Evolutionary conservation across 2,888 invertebrate genomes (phyloP).

Genomic region (Bellardia bayeri): DNA sequence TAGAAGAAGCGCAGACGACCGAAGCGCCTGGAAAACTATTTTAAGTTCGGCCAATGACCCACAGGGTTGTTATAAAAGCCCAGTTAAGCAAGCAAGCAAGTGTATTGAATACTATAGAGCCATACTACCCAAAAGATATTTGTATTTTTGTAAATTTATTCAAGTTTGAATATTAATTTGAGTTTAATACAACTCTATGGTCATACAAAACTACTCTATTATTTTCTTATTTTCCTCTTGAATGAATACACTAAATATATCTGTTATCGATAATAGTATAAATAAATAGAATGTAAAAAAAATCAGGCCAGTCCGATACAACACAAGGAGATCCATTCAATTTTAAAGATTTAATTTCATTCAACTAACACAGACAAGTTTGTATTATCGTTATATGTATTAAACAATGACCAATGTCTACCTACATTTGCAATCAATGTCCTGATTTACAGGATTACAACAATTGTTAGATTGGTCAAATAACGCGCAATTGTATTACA

Average conservation of each 20-base stretch:
- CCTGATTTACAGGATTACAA: slow-evolving; percentile 79
- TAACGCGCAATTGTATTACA: slow-evolving; percentile 83
- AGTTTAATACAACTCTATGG: too few species aligned
- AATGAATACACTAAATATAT: slow-evolving; percentile 41
- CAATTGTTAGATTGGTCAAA: slow-evolving; percentile 80
- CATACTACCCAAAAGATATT: too few species aligned
- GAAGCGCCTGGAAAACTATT: too few species aligned
- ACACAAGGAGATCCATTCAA: slow-evolving; percentile 35
- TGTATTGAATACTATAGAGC: too few species aligned
- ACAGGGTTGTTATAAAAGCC: too few species aligned
- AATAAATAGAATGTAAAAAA: not conserved
- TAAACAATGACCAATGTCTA: slow-evolving; percentile 35
- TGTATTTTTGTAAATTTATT: too few species aligned
- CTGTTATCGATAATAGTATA: not conserved
- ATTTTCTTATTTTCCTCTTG: slow-evolving; percentile 38
- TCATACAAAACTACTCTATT: not conserved
- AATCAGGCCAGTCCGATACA: not conserved
- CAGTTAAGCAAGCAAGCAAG: too few species aligned
- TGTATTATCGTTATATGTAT: not conserved
- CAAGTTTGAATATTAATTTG: too few species aligned
- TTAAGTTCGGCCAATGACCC: too few species aligned
- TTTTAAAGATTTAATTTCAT: slow-evolving; percentile 22
- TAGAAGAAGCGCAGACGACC: too few species aligned
- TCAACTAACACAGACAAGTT: not conserved
- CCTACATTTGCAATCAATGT: slow-evolving; percentile 75